Evolutionary conservation across 1,140 invertebrate species (phyloP), one percentile per base, ranked within the genome.

Genomic region (Riptortus pedestris): DNA sequence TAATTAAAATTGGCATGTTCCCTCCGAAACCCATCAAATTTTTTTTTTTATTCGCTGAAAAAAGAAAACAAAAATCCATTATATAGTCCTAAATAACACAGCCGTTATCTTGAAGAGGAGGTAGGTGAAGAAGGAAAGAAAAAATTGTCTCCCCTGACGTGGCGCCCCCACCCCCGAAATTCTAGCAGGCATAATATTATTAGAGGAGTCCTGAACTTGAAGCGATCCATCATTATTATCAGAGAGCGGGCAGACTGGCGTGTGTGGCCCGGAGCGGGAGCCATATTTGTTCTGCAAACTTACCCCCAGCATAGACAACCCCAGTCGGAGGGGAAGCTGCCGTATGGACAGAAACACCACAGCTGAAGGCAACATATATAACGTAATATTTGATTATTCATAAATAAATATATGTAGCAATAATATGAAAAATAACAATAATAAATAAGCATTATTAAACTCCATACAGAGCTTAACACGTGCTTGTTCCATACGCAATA

Each of bases 221-320:
- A 60, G 26, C 64, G 52, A 65, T 65, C 57, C 55, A 65, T 65
- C 57, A 60, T 65, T 65, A 51, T 65, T 65, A 60, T 65, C 55
- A 65, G 64, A 18, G 22, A n/a, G 24, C 22, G 60, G 24, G 60
- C 31, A 45, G 33, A 43, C 29, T 62, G 60, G n/a, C 33, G 28
- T 18, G 57, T 59, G 18, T 29, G 28, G 28, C 22, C 26, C 26
- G 12, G 26, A 20, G 7, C 4, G 52, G 28, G 20, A 18, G 57
- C 57, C 28, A 59, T 59, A 29, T 59, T 59, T 59, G 57, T 29
- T 59, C 27, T 1, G 33, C 57, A 5, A 55, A 55, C 57, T 38
- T 29, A 57, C 27, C 52, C 24, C 52, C n/a, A 2, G 52, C n/a
- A 26, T 29, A 14, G 20, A 26, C 14, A 27, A 24, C 28, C 24